These are phyloP conservation scores for Platysteira castanea DNA, from an alignment of 2,113 vertebrate species.

Conservation along the genomic window DNA sequence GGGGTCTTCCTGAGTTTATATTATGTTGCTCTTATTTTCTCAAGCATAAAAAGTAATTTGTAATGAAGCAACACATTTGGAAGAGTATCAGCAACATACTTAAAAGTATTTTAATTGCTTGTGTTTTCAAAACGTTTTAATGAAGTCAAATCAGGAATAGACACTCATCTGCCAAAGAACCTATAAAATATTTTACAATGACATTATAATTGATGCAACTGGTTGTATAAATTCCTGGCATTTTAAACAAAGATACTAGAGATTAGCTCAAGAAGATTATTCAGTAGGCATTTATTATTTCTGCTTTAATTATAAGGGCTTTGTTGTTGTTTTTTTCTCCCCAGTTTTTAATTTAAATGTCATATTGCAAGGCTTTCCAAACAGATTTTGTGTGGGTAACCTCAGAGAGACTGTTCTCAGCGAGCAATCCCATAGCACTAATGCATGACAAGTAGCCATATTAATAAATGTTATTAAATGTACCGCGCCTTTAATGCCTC, in stretches of 20 bases:
- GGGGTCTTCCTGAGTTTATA: background rate
- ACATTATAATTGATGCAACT: slow-evolving; percentile 20
- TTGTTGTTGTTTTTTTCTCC: background rate
- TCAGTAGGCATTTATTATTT: slow-evolving; percentile 11
- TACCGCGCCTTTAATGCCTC: background rate
- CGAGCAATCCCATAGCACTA: background rate
- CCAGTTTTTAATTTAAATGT: slow-evolving; percentile 15
- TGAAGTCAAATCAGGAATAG: slow-evolving; percentile 39
- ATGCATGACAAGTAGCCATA: background rate
- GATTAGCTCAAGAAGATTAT: slow-evolving; percentile 2
- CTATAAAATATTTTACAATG: slow-evolving; percentile 39
- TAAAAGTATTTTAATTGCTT: slow-evolving; percentile 12
- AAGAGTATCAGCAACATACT: background rate
- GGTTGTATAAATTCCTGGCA: background rate
- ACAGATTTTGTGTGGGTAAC: slow-evolving; percentile 30
- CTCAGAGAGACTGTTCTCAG: background rate
- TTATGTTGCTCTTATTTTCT: background rate
- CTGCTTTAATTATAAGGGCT: background rate
- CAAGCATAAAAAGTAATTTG: background rate
- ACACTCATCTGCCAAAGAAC: slow-evolving; percentile 18
- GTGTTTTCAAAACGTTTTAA: slow-evolving; percentile 11
- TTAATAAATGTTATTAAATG: background rate
- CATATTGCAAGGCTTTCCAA: background rate
- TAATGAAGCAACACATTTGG: background rate
- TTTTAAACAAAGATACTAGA: slow-evolving; percentile 28